Base-by-base conservation (phyloP, 2,888 invertebrate genomes). In the Blomia tropicalis region DNA sequence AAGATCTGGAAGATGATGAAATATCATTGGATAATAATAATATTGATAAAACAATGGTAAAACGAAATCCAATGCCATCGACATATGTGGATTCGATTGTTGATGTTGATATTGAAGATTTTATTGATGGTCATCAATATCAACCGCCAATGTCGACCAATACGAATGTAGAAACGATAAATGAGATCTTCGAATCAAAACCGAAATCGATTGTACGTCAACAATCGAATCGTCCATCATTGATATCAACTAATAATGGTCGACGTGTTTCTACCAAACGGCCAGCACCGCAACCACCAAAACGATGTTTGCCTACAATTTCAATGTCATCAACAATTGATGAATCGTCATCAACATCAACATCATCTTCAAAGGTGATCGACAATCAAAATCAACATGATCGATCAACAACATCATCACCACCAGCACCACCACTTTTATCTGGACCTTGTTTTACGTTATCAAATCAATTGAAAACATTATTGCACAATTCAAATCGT, bases 391-490 rank as follows among this genome's bases (percentile, higher is more conserved):
- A 5, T 4, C 4, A 47, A n/a, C n/a, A n/a, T n/a, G 44, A 19
- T 19, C 7, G 19, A 4, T 4, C 4, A 4, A 19, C 7, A 11
- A 44, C 4, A 5, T 11, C 4, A 11, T 23, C 22, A 25, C 11
- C 47, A 47, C 17, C 22, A 25, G 11, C 47, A 56, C 51, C n/a
- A 17, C 25, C 2, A 2, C 17, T 56, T 19, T 30, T 30, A 1
- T 14, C 14, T 31, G 56, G 56, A 32, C 56, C 56, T 30, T 56
- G 56, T 56, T 56, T 56, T 31, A 56, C 56, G 29, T 31, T 56
- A 31, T 56, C 56, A 31, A 56, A 56, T 56, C 56, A 56, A 56
- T 25, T 56, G 4, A 56, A 56, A 31, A 56, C 56, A 30, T 25
- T 56, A 36, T 31, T 56, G 29, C 56, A 56, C 25, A 56, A 56